Conservation (phyloP, 1,140 invertebrate genomes). For the Protaetia brevitarsis region DNA sequence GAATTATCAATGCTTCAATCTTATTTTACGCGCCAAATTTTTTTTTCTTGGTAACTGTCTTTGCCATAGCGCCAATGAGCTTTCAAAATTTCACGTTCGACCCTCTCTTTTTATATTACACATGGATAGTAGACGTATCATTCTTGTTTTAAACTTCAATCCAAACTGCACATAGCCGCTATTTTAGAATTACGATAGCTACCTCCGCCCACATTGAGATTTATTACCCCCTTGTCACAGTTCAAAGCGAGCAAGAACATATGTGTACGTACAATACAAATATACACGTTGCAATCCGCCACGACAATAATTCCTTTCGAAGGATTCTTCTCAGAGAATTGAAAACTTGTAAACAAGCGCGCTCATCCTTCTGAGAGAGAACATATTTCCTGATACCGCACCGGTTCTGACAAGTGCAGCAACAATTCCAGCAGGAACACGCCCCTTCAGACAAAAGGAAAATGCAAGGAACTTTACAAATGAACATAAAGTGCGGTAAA, state of each 20-base stretch:
- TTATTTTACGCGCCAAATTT: too few species aligned
- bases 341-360: not conserved
- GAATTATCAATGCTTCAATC: too few species aligned
- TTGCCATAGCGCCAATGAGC: too few species aligned
- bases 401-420: not conserved
- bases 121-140: too few species aligned
- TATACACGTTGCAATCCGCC: not conserved
- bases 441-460: not conserved
- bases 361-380: slow-evolving; percentile 4
- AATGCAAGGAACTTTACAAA: slow-evolving; percentile 13
- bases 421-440: not conserved
- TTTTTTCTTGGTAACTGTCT: too few species aligned
- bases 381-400: not conserved
- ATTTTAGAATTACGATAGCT: too few species aligned
- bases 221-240: too few species aligned
- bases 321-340: not conserved
- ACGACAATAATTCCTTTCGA: not conserved
- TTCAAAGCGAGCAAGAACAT: not conserved
- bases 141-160: too few species aligned
- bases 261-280: not conserved
- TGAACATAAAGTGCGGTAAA: slow-evolving; percentile 18
- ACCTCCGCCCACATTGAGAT: too few species aligned
- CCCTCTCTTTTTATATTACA: too few species aligned
- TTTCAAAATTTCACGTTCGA: too few species aligned
- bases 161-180: too few species aligned